phyloP scores from a whole-genome alignment of 2,797 vertebrate species.

The Iguana delicatissima region DNA sequence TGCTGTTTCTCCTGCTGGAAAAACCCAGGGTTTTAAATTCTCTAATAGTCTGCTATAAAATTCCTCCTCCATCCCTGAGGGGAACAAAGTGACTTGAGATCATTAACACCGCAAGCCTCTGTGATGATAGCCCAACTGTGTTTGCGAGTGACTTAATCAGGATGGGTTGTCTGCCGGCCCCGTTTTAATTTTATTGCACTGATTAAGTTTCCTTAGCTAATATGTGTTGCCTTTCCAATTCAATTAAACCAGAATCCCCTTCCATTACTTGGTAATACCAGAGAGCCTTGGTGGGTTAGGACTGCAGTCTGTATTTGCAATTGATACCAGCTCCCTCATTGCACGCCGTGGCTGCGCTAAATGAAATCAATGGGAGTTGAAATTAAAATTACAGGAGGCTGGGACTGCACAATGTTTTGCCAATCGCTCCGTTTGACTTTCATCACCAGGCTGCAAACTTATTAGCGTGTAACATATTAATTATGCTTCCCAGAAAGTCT shows the following conservation, averaged over 20 bases:
- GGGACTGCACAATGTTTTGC: slow-evolving; percentile 63
- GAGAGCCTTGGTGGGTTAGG: slow-evolving; percentile 75
- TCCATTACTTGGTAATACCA: slow-evolving; percentile 78
- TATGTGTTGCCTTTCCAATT: slow-evolving; percentile 83
- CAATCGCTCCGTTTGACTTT: slow-evolving; percentile 46
- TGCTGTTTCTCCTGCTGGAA: neutral
- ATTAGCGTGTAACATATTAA: slow-evolving; percentile 66
- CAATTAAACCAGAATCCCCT: slow-evolving; percentile 84
- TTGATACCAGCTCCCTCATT: slow-evolving; percentile 77
- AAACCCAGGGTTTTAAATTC: slow-evolving; percentile 15
- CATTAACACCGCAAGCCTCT: slow-evolving; percentile 76
- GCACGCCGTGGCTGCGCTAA: slow-evolving; percentile 72
- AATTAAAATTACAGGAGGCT: slow-evolving; percentile 76
- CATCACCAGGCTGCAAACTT: slow-evolving; percentile 39
- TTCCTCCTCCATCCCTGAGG: slow-evolving; percentile 69
- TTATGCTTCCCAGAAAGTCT: slow-evolving; percentile 57
- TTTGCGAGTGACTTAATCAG: slow-evolving; percentile 80
- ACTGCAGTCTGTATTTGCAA: slow-evolving; percentile 70
- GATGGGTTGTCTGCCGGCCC: slow-evolving; percentile 76
- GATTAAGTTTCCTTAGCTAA: slow-evolving; percentile 85
- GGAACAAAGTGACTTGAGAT: slow-evolving; percentile 75
- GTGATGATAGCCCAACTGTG: slow-evolving; percentile 77
- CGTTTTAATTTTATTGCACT: slow-evolving; percentile 82
- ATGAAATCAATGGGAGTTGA: slow-evolving; percentile 76
- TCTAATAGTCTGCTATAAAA: slow-evolving; percentile 72